These are phyloP conservation scores for Eugnorisma glareosa DNA, from an alignment of 2,888 invertebrate genomes.

Conservation along the genomic window DNA sequence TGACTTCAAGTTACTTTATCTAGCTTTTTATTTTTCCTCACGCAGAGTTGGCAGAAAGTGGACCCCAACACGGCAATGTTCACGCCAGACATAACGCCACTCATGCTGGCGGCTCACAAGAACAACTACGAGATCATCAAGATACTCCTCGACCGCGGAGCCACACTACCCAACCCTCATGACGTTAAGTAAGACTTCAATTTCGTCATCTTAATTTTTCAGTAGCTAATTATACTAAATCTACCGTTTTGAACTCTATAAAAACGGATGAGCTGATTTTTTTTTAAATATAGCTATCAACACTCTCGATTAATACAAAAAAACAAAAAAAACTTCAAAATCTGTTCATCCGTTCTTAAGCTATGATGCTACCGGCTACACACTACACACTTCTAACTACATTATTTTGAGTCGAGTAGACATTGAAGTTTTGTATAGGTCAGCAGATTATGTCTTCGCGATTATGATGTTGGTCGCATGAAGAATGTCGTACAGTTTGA, in stretches of 20 bases:
- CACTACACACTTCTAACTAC: background rate
- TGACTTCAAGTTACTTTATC: background rate
- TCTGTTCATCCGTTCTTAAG: too few relatives aligned
- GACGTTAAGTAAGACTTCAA: constrained; percentile 92
- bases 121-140: constrained; percentile 99
- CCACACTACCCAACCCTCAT: constrained; percentile 97
- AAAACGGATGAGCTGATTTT: background rate
- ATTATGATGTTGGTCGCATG: background rate
- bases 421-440: background rate
- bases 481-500: background rate
- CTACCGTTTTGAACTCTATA: background rate
- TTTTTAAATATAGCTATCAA: background rate
- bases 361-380: too few relatives aligned
- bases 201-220: background rate
- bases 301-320: too few relatives aligned
- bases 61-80: constrained; percentile 95
- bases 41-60: constrained; percentile 96
- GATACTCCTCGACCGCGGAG: constrained; percentile 97
- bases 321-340: too few relatives aligned
- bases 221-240: background rate
- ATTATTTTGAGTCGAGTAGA: background rate
- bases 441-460: background rate
- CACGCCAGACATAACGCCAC: constrained; percentile 97
- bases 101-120: constrained; percentile 97
- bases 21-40: background rate